Base-by-base conservation (phyloP, 2,113 vertebrate species). In the Passer montanus region DNA sequence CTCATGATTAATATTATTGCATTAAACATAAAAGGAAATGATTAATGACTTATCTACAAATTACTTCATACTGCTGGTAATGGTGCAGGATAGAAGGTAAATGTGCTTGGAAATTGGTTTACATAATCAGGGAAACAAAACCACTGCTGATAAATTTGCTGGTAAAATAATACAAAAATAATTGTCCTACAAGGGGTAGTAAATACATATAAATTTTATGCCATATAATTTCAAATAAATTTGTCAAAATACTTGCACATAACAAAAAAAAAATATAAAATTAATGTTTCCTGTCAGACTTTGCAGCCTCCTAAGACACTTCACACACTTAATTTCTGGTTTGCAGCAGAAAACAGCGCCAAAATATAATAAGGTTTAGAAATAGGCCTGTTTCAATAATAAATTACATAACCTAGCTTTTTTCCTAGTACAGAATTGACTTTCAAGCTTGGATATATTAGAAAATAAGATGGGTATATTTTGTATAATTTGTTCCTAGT, bases 41-140 rank as follows among this genome's bases (percentile, higher is more conserved):
- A 82, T 84, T 84, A 94, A 90, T 88, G 35, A 80, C 85, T 95
- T 95, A 52, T 52, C 70, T 78, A 52, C 13, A 70, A 92, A 91
- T 87, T 86, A 43, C 55, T 93, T 92, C 90, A 63, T 84, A 83
- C 10, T 84, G 46, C n/a, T 84, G 39, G 11, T 75, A 78, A 75
- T 84, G 43, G 30, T 77, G 37, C 28, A 69, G 35, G 18, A 22
- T 43, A 84, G 53, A 66, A 68, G 4, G 24, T 53, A 84, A 83
- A 21, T 67, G 39, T 41, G 3, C 44, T 72, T 95, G 44, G 49
- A 81, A 82, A 84, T 24, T 67, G 41, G n/a, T 76, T 62, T 87
- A 59, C 18, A 55, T 14, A 74, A 63, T 20, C 28, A 50, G 13
- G 5, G 19, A 83, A 81, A 87, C 3, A 68, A 64, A 70, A 64